Evolutionary conservation across 2,888 invertebrate genomes (phyloP), one percentile per base, ranked within the genome.

Genomic region (Adelphocoris suturalis): DNA sequence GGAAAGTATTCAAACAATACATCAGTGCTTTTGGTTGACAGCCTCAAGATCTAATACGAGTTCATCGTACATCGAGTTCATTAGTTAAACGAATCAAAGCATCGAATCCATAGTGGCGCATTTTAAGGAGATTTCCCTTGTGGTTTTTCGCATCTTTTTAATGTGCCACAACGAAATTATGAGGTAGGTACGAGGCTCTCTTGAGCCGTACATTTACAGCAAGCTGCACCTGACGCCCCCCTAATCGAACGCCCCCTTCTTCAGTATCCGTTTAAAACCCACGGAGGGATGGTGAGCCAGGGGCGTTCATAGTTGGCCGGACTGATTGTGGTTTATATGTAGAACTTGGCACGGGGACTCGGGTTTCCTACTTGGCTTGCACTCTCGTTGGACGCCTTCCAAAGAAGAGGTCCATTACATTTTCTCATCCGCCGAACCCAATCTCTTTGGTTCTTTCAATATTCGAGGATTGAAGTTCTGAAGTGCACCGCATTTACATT

Each of bases 301-400:
- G 78, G 19, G 37, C 78, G 85, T 16, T 37, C 86, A 86, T 61
- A 68, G 86, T 75, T 61, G 85, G 85, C 68, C 47, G 75, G 76
- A 75, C 75, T 76, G 86, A 86, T 86, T 86, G 86, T 75, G 86
- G 86, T 76, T 52, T 86, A 86, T 75, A 86, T 75, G 86, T 86
- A 76, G 86, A 82, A 86, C 86, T 86, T 86, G 86, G 86, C 86
- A 86, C 16, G 86, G 14, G 28, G 52, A 75, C 86, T 76, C 52
- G 75, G 27, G 86, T 86, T 86, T 86, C 86, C 86, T 86, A 86
- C 86, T 86, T 86, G 86, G 86, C 86, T 57, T 85, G 85, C 85
- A 85, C 57, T 57, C 82, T 82, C 61, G 37, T 85, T 85, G 85
- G 85, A 52, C 48, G 27, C 37, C 9, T 12, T 37, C 75, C 86